Conservation (phyloP, 2,113 vertebrate genomes). For the Rattus norvegicus region DNA sequence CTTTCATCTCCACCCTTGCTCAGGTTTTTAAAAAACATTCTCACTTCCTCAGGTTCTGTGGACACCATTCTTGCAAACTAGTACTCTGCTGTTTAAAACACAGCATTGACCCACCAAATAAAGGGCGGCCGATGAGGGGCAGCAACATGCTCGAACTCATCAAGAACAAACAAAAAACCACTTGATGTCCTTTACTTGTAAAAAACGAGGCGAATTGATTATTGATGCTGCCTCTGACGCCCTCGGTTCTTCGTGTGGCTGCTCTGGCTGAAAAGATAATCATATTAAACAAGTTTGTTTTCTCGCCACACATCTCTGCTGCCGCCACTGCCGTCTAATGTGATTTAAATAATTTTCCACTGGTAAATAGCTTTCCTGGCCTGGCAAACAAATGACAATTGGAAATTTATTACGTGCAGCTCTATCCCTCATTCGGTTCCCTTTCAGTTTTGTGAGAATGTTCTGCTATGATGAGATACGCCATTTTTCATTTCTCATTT, state of each 20-base stretch:
- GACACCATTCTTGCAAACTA: background rate
- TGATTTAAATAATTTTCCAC: background rate
- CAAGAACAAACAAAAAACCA: background rate
- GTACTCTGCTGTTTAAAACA: background rate
- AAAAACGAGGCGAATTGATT: constrained; percentile 4
- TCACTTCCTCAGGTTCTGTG: background rate
- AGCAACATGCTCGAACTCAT: background rate
- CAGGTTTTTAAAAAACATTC: background rate
- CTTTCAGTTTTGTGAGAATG: background rate
- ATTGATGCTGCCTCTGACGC: background rate
- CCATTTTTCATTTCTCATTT: background rate
- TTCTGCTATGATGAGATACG: background rate
- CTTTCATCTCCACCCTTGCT: background rate
- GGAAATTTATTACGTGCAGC: background rate
- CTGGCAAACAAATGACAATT: background rate
- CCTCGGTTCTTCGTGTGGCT: background rate
- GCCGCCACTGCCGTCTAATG: background rate
- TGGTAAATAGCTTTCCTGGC: constrained; percentile 9
- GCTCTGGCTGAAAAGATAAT: constrained; percentile 16
- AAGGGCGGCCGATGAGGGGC: background rate
- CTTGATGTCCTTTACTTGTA: background rate
- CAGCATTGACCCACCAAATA: background rate
- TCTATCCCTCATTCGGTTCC: background rate
- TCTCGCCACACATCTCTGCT: background rate
- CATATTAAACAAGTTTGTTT: constrained; percentile 33